Conservation (phyloP, 2,888 invertebrate species). For the Hyposoter dolosus region DNA sequence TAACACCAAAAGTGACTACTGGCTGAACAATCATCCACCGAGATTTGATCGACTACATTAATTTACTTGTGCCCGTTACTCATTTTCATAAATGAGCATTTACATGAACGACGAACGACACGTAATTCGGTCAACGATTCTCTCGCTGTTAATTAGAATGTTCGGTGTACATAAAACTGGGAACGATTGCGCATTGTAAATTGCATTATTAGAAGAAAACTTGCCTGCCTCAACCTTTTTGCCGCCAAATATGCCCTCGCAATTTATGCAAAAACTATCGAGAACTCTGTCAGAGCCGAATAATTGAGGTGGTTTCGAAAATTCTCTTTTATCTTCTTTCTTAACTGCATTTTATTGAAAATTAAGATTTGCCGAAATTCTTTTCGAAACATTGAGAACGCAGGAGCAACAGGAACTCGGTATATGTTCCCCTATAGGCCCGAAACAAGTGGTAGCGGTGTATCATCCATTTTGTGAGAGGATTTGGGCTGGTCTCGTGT, state of each 20-base stretch:
- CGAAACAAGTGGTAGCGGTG: conserved; percentile 10
- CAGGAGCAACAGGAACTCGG: neutral
- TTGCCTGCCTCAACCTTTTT: no score
- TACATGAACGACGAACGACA: conserved; percentile 42
- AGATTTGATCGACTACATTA: conserved; percentile 1
- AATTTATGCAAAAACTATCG: no score
- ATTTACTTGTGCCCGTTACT: neutral
- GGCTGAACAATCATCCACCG: conserved; percentile 1
- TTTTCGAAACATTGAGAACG: neutral
- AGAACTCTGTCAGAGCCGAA: no score
- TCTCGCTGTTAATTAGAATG: conserved; percentile 16
- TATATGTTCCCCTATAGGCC: neutral
- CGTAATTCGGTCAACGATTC: conserved; percentile 55
- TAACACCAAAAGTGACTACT: neutral
- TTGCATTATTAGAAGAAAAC: no score
- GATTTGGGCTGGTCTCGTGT: conserved; percentile 14
- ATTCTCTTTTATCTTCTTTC: no score
- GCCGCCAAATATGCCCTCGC: no score
- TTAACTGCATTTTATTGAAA: neutral
- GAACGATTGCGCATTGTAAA: neutral
- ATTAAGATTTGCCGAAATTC: neutral
- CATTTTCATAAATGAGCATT: conserved; percentile 19
- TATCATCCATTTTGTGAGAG: conserved; percentile 37
- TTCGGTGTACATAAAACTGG: neutral
- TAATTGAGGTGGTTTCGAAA: no score